Evolutionary conservation across 2,113 vertebrate species (phyloP).

Genomic region (Phyllostomus discolor): DNA sequence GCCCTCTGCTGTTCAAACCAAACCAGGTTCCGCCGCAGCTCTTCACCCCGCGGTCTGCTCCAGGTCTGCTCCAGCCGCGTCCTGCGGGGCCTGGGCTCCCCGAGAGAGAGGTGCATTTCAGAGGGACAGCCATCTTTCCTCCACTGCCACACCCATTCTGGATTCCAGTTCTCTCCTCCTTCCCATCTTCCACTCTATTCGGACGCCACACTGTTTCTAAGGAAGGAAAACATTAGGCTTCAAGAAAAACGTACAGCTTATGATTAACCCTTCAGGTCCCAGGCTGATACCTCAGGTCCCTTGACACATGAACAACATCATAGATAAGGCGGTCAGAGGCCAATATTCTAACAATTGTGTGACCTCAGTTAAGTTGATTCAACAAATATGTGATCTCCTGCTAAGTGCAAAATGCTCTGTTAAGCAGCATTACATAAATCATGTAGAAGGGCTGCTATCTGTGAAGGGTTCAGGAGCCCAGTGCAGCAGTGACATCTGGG

Average conservation of each 20-base stretch:
- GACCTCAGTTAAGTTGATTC: not conserved
- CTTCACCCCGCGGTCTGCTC: accelerated
- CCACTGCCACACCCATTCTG: not conserved
- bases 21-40: not conserved
- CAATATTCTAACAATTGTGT: not conserved
- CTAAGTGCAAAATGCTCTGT: not conserved
- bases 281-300: not conserved
- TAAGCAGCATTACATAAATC: not conserved
- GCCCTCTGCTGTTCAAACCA: conserved; percentile 77
- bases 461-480: not conserved
- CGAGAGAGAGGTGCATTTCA: not conserved
- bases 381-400: not conserved
- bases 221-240: not conserved
- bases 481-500: not conserved
- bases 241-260: not conserved
- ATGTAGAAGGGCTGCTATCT: not conserved
- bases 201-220: not conserved
- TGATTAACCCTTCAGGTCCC: not conserved
- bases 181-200: not conserved
- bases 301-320: not conserved
- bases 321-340: not conserved
- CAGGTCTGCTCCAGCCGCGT: accelerated
- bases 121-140: not conserved
- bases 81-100: not conserved
- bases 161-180: not conserved